Conservation (phyloP, 1,140 invertebrate genomes). For the Oedothorax gibbosus region DNA sequence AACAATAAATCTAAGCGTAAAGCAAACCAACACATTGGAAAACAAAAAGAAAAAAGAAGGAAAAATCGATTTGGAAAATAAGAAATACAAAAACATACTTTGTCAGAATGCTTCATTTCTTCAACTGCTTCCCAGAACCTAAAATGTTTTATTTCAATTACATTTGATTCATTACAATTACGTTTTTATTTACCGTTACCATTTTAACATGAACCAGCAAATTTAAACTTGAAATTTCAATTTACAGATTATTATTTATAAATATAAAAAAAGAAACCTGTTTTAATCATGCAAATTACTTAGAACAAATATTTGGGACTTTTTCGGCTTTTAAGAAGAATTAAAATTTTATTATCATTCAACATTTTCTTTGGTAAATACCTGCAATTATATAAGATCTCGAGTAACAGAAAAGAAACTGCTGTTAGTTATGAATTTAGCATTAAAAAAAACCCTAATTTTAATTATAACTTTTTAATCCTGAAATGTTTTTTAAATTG, state of each 20-base stretch:
- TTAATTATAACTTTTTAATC: too few species aligned
- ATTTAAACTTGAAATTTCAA: background rate
- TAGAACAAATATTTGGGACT: background rate
- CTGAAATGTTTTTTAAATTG: too few species aligned
- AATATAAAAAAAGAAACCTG: background rate
- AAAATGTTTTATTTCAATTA: conserved; percentile 30
- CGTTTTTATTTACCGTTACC: conserved; percentile 1
- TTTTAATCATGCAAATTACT: background rate
- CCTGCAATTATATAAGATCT: too few species aligned
- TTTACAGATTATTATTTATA: background rate
- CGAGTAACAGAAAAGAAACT: too few species aligned
- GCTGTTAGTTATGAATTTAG: too few species aligned
- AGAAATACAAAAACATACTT: conserved; percentile 24
- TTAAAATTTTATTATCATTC: background rate
- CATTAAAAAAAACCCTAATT: too few species aligned
- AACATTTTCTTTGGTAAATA: too few species aligned
- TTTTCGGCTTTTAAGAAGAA: background rate
- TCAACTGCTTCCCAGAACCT: conserved; percentile 90
- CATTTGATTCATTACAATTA: background rate
- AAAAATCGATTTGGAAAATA: background rate
- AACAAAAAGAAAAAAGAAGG: too few species aligned
- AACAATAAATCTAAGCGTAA: too few species aligned
- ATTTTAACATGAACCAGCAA: background rate
- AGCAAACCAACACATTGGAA: too few species aligned
- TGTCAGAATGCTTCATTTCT: conserved; percentile 73